Conservation (phyloP, 2,888 invertebrate species). For the Hermodice carunculata region DNA sequence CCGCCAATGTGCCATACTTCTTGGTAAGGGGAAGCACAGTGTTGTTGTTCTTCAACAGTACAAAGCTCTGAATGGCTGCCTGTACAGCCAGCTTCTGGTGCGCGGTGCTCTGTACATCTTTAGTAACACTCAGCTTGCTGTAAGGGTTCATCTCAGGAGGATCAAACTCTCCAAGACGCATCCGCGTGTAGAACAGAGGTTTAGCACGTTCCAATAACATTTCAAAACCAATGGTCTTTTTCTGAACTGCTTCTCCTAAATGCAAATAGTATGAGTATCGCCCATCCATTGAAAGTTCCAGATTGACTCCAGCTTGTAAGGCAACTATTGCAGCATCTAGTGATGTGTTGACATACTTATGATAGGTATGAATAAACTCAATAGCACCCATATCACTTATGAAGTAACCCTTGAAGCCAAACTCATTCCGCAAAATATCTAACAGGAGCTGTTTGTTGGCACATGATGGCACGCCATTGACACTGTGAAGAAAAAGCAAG, state of each 20-base stretch:
- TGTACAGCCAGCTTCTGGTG: slow-evolving; percentile 48
- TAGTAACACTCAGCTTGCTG: slow-evolving; percentile 37
- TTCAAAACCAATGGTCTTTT: too few species aligned
- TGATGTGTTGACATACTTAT: not conserved
- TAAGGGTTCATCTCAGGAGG: slow-evolving; percentile 56
- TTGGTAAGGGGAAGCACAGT: slow-evolving; percentile 37
- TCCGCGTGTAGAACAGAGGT: slow-evolving; percentile 42
- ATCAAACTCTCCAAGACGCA: slow-evolving; percentile 46
- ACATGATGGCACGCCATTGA: slow-evolving; percentile 38
- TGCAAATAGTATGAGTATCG: too few species aligned
- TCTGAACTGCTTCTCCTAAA: too few species aligned
- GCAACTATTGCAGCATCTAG: not conserved
- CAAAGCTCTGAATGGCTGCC: slow-evolving; percentile 52
- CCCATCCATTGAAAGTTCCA: not conserved
- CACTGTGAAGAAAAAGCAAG: slow-evolving; percentile 10
- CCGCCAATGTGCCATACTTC: slow-evolving; percentile 35
- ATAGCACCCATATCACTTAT: slow-evolving; percentile 47
- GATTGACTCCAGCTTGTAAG: not conserved
- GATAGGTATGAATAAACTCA: slow-evolving; percentile 3
- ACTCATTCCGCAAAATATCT: slow-evolving; percentile 29
- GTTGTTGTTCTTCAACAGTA: slow-evolving; percentile 52
- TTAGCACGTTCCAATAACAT: slow-evolving; percentile 37
- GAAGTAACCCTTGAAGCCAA: slow-evolving; percentile 35
- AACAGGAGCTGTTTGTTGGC: slow-evolving; percentile 34
- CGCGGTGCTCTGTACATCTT: slow-evolving; percentile 37